Conservation (phyloP, 1,140 invertebrate genomes). For the Camponotus vicinus region DNA sequence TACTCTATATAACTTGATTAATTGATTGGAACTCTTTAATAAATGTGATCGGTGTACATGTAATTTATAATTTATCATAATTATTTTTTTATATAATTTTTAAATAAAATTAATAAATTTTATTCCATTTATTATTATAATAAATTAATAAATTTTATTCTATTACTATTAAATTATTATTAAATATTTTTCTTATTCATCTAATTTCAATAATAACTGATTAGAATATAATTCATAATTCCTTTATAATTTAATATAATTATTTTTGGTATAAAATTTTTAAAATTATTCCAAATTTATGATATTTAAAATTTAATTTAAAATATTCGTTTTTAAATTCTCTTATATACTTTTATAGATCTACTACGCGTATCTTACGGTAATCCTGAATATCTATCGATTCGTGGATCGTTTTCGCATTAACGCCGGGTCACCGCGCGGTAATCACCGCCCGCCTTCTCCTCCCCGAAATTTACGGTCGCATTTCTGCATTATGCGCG, state of each 20-base stretch:
- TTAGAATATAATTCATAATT: background rate
- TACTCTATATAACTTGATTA: no score
- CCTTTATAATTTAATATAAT: background rate
- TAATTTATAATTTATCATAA: background rate
- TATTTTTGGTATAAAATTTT: no score
- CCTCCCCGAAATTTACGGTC: constrained; percentile 39
- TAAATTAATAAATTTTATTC: no score
- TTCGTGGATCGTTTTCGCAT: constrained; percentile 42
- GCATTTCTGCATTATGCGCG: constrained; percentile 38
- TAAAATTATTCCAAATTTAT: no score
- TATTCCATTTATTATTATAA: no score
- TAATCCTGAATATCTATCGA: background rate
- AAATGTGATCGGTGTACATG: background rate
- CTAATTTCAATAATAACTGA: no score
- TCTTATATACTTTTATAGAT: background rate
- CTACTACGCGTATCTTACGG: background rate
- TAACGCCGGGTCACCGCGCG: constrained; percentile 39
- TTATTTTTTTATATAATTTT: no score
- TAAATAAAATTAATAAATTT: no score
- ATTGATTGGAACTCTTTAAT: no score
- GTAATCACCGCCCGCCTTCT: constrained; percentile 19
- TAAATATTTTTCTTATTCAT: no score
- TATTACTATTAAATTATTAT: no score
- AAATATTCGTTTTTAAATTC: background rate
- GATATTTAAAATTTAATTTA: no score